A percentile compares a stretch with the other conserved stretches of the same genome.
Evolutionary conservation across 2,797 vertebrate genomes (phyloP).

Genomic region (Anniella stebbinsi): DNA sequence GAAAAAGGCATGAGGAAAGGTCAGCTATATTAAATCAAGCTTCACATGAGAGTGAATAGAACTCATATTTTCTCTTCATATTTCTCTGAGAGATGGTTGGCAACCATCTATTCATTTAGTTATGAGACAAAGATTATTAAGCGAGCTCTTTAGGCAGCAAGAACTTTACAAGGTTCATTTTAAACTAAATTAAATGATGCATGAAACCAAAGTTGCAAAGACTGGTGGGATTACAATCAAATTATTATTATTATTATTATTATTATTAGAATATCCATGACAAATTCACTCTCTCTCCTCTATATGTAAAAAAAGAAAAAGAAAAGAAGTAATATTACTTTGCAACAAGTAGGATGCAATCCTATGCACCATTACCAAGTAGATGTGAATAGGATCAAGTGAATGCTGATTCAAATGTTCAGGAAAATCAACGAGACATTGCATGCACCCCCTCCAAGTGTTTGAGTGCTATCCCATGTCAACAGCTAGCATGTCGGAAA

Average conservation of each 20-base stretch:
- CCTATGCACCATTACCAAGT: too few relatives aligned
- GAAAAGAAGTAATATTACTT: background rate
- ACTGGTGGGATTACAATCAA: background rate
- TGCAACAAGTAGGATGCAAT: too few relatives aligned
- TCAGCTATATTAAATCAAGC: background rate
- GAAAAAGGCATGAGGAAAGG: background rate
- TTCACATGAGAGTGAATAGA: background rate
- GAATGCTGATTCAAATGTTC: background rate
- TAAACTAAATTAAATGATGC: background rate
- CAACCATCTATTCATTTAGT: background rate
- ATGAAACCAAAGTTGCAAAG: background rate
- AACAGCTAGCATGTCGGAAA: background rate
- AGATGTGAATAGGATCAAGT: too few relatives aligned
- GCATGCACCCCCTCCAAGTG: background rate
- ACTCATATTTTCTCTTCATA: background rate
- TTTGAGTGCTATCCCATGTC: background rate
- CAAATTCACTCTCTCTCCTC: background rate
- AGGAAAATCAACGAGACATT: background rate
- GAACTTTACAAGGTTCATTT: background rate
- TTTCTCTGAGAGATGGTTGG: background rate
- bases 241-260: too few relatives aligned
- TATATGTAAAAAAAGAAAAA: background rate
- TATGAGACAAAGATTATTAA: background rate
- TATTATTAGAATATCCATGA: background rate
- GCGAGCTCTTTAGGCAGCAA: background rate